Conservation (phyloP, 2,797 vertebrate genomes). For the Sandelia bainsii region DNA sequence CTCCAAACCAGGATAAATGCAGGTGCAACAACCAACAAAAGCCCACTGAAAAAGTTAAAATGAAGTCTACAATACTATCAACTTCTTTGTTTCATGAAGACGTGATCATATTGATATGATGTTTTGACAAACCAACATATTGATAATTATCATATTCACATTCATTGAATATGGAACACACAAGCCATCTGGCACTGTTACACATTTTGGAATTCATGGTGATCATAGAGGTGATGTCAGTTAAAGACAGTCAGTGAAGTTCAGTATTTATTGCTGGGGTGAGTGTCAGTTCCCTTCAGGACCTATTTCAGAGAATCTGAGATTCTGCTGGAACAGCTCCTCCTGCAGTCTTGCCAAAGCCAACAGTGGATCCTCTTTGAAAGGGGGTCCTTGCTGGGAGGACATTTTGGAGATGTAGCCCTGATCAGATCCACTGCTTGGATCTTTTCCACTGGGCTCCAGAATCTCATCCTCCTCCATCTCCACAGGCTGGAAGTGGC, state of each 20-base stretch:
- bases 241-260: background rate
- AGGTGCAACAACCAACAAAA: no score
- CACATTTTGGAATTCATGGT: background rate
- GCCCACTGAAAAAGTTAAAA: no score
- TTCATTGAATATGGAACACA: no score
- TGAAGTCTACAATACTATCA: no score
- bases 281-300: conserved; percentile 31
- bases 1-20: no score
- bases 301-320: conserved; percentile 27
- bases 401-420: conserved; percentile 91
- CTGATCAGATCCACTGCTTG: conserved; percentile 90
- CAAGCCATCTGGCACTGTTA: background rate
- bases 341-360: conserved; percentile 86
- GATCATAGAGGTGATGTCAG: background rate
- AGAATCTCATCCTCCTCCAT: conserved; percentile 61
- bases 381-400: conserved; percentile 72
- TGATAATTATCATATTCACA: background rate
- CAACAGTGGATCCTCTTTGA: conserved; percentile 75
- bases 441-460: conserved; percentile 77
- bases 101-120: background rate
- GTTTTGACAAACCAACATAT: no score
- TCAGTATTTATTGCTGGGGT: background rate
- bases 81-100: background rate
- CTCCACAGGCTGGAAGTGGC: conserved; percentile 48
- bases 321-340: conserved; percentile 63